Conservation (phyloP, 2,113 vertebrate species). For the Passerina amoena region DNA sequence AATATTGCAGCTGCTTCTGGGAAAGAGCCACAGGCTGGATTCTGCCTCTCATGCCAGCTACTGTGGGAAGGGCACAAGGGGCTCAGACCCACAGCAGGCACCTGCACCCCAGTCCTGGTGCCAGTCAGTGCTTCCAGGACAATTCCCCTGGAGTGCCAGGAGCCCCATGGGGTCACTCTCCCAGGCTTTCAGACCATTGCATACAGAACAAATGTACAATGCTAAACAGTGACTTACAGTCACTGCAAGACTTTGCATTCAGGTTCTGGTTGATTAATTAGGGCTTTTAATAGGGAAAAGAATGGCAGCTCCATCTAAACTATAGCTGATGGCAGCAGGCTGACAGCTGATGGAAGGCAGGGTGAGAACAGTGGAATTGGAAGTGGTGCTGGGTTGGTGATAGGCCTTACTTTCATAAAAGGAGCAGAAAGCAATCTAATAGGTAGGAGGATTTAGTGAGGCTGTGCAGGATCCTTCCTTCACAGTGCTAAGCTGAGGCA, state of each 20-base stretch:
- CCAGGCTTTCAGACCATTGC: neutral
- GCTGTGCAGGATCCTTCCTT: neutral
- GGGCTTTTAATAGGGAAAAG: neutral
- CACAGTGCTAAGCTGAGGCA: neutral
- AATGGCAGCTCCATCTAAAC: neutral
- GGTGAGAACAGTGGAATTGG: neutral
- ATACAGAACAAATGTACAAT: neutral
- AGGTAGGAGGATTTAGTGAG: neutral
- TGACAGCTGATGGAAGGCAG: neutral
- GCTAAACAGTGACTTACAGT: neutral
- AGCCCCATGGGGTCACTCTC: neutral
- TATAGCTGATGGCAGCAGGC: neutral
- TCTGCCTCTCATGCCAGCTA: neutral
- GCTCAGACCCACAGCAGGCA: too few relatives aligned
- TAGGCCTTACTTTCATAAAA: neutral
- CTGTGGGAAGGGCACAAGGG: neutral
- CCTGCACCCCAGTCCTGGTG: neutral
- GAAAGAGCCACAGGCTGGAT: fast-evolving
- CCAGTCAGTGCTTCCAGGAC: neutral
- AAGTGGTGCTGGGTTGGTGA: neutral
- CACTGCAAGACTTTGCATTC: neutral
- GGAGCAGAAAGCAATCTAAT: neutral
- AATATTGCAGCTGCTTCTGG: neutral
- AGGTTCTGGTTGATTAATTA: neutral
- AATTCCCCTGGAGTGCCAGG: neutral